Evolutionary conservation across 2,113 vertebrate genomes (phyloP).

Genomic region (Salminus brasiliensis): DNA sequence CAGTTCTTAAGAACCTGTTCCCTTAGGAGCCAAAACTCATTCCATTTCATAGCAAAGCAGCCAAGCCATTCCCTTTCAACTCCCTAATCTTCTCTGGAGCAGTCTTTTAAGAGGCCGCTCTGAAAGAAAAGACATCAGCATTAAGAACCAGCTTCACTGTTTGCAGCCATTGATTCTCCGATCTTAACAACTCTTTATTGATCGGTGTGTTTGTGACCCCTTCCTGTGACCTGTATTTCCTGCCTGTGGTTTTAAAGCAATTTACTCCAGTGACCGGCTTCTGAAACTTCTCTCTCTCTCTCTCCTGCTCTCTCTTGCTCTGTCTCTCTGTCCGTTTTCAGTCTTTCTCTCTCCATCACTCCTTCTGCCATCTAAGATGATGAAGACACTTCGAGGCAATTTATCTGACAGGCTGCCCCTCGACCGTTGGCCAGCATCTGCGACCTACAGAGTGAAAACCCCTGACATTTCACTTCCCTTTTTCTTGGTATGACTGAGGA

Average conservation of each 20-base stretch:
- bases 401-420: constrained; percentile 34
- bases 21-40: not conserved
- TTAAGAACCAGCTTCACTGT: constrained; percentile 20
- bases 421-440: not conserved
- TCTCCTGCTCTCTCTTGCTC: not conserved
- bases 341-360: not conserved
- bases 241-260: constrained; percentile 47
- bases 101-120: constrained; percentile 17
- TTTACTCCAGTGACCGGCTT: constrained; percentile 14
- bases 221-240: constrained; percentile 40
- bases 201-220: constrained; percentile 46
- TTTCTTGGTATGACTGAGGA: constrained; percentile 11
- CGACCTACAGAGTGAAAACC: constrained; percentile 24
- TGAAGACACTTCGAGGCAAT: constrained; percentile 36
- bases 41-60: constrained; percentile 39
- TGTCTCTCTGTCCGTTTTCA: not conserved
- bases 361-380: constrained; percentile 15
- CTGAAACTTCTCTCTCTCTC: constrained; percentile 6
- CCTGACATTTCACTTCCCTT: constrained; percentile 1
- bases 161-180: constrained; percentile 43
- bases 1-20: constrained; percentile 20
- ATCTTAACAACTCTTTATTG: constrained; percentile 50
- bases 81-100: constrained; percentile 40
- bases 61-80: constrained; percentile 34
- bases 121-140: constrained; percentile 39